phyloP scores from a whole-genome alignment of 1,140 invertebrate species.

The Macrobrachium rosenbergii region DNA sequence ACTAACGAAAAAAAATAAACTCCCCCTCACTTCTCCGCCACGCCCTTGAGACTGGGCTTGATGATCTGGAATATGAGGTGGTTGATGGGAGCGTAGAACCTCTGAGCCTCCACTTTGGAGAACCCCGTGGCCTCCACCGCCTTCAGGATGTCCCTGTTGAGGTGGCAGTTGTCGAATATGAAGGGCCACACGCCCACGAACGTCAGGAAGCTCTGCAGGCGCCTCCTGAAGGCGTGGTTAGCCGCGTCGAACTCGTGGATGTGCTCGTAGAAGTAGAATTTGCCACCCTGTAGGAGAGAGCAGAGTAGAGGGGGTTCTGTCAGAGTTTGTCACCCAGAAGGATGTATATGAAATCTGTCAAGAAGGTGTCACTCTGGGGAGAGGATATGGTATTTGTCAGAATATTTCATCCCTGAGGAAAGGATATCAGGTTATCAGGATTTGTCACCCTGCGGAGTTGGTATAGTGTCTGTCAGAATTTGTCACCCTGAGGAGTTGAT shows the following conservation, averaged over 20 bases:
- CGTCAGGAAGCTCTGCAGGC: conserved; percentile 19
- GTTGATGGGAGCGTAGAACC: conserved; percentile 20
- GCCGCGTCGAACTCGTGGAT: conserved; percentile 37
- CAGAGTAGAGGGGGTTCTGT: background rate
- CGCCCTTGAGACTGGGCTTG: conserved; percentile 36
- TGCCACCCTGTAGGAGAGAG: conserved; percentile 35
- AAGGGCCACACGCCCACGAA: conserved; percentile 23
- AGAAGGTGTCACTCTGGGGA: background rate
- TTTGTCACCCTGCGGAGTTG: no score
- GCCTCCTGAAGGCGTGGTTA: conserved; percentile 8
- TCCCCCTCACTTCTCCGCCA: conserved; percentile 22
- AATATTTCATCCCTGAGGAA: no score
- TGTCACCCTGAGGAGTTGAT: no score
- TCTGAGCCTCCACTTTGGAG: conserved; percentile 42
- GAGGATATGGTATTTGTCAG: no score
- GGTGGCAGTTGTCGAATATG: conserved; percentile 12
- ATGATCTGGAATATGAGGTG: conserved; percentile 34
- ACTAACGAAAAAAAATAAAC: no score
- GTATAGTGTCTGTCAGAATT: no score
- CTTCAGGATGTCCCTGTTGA: conserved; percentile 46
- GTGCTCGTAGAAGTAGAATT: conserved; percentile 46
- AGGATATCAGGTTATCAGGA: no score
- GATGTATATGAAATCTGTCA: no score
- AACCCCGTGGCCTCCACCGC: conserved; percentile 39
- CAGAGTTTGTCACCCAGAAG: background rate